Conservation (phyloP, 2,797 vertebrate genomes). For the Alfaro cultratus region DNA sequence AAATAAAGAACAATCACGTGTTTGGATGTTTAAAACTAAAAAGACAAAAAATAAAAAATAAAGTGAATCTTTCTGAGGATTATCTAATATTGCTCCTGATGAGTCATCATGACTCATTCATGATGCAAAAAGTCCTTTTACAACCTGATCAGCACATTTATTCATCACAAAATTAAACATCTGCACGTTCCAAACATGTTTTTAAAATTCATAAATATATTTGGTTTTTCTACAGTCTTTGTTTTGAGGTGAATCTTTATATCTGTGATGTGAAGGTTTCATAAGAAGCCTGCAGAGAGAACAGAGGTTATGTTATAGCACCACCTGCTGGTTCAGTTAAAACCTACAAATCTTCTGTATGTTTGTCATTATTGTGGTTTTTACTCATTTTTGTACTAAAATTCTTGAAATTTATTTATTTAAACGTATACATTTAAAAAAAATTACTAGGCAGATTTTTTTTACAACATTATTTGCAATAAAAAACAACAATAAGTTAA, state of each 20-base stretch:
- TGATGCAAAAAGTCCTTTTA: not conserved
- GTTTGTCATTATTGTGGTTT: not conserved
- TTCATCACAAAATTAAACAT: not conserved
- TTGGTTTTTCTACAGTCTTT: not conserved
- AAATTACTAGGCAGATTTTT: not conserved
- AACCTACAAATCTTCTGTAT: not conserved
- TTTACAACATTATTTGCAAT: not conserved
- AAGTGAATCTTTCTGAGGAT: not conserved
- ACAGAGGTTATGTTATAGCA: not conserved
- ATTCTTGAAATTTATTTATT: not conserved
- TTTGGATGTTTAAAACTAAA: not conserved
- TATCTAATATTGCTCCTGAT: not conserved
- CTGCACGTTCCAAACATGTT: not conserved
- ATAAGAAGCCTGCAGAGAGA: too few relatives aligned
- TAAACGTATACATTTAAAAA: not conserved
- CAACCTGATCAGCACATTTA: not conserved
- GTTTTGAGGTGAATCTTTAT: not conserved
- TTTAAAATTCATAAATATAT: not conserved
- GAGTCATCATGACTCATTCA: constrained; percentile 3
- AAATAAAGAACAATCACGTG: not conserved
- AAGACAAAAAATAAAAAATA: not conserved
- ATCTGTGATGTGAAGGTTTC: not conserved
- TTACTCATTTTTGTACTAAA: not conserved
- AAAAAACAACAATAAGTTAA: not conserved
- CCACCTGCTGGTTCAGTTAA: not conserved